phyloP scores from a whole-genome alignment of 1,140 invertebrate genomes.

The Melanaphis sacchari region DNA sequence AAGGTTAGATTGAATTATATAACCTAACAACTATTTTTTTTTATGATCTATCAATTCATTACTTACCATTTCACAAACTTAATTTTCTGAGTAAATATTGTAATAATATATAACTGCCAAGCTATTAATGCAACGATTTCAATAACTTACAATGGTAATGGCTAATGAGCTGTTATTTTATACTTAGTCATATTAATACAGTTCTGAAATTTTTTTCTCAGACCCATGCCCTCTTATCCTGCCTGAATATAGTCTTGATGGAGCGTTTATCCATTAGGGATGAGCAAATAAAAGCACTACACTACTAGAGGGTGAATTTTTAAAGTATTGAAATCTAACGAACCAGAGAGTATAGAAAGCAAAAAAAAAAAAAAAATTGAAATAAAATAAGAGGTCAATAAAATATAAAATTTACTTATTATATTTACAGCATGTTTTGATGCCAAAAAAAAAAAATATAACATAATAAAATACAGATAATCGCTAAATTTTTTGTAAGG shows the following conservation, averaged over 20 bases:
- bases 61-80: background rate
- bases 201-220: background rate
- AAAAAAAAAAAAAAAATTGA: too few relatives aligned
- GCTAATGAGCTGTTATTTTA: background rate
- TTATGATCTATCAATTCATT: background rate
- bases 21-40: background rate
- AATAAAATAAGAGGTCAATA: too few relatives aligned
- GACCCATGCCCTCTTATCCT: background rate
- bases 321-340: too few relatives aligned
- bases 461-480: too few relatives aligned
- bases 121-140: background rate
- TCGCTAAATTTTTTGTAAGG: too few relatives aligned
- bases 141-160: background rate
- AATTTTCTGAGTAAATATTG: background rate
- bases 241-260: background rate
- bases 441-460: too few relatives aligned
- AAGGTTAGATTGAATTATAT: too few relatives aligned
- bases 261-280: background rate
- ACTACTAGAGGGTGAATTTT: too few relatives aligned
- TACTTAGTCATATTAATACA: background rate
- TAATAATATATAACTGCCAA: background rate
- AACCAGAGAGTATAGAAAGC: too few relatives aligned
- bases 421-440: too few relatives aligned
- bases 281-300: too few relatives aligned
- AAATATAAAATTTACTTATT: too few relatives aligned